phyloP scores from a whole-genome alignment of 2,797 vertebrate genomes.

The Apogon hyalosoma region DNA sequence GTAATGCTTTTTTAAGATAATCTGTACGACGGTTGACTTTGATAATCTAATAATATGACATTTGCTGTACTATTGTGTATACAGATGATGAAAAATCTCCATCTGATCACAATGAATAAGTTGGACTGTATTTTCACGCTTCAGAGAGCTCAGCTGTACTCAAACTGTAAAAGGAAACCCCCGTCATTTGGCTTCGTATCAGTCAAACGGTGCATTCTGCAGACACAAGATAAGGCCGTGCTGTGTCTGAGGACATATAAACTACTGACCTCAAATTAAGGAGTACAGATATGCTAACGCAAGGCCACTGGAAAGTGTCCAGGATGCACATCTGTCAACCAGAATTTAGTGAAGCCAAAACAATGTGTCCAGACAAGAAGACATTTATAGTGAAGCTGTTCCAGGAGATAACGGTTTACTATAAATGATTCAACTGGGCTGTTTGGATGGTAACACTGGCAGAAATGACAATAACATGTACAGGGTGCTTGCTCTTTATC shows the following conservation, averaged over 20 bases:
- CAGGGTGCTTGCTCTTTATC: too few relatives aligned
- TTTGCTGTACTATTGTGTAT: background rate
- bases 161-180: conserved; percentile 26
- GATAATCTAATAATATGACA: too few relatives aligned
- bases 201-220: conserved; percentile 50
- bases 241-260: conserved; percentile 11
- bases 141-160: background rate
- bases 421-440: too few relatives aligned
- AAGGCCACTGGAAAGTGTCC: conserved; percentile 40
- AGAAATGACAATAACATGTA: too few relatives aligned
- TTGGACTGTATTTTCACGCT: background rate
- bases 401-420: background rate
- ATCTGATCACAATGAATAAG: background rate
- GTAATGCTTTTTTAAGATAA: background rate
- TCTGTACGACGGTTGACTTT: background rate
- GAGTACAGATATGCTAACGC: conserved; percentile 42
- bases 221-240: conserved; percentile 61
- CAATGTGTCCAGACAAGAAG: conserved; percentile 16
- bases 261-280: conserved; percentile 30
- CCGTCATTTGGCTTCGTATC: conserved; percentile 40
- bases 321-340: conserved; percentile 65
- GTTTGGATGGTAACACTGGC: too few relatives aligned
- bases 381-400: conserved; percentile 3
- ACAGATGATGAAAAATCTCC: background rate
- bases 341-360: conserved; percentile 19